A percentile compares a stretch with the other conserved stretches of the same genome.
phyloP scores from a whole-genome alignment of 92 coral and sea anemone genomes.

The Pocillopora meandrina region DNA sequence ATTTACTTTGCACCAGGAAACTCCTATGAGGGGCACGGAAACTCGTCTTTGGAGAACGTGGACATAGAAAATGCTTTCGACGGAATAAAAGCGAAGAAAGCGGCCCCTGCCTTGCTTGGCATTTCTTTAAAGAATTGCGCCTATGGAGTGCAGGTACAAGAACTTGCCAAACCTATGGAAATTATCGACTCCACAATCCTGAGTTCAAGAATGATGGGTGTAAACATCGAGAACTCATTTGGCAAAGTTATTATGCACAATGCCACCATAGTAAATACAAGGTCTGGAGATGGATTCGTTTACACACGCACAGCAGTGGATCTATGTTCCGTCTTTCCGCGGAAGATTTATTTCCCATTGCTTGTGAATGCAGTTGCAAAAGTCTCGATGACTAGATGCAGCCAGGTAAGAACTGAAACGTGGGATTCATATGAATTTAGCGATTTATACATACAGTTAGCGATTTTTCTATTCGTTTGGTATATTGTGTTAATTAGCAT shows the following conservation, averaged over 20 bases:
- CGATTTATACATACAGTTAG: no score
- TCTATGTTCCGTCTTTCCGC: constrained; percentile 11
- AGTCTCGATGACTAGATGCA: constrained; percentile 1
- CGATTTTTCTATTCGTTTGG: no score
- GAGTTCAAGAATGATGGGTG: background rate
- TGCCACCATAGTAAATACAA: constrained; percentile 14
- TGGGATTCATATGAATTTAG: no score
- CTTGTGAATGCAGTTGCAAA: background rate
- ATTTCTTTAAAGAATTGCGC: constrained; percentile 4
- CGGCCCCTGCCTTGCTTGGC: background rate
- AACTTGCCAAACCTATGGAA: background rate
- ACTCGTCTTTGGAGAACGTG: constrained; percentile 21
- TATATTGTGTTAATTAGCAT: no score
- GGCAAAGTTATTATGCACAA: background rate
- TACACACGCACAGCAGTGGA: constrained; percentile 12
- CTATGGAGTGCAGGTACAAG: constrained; percentile 4
- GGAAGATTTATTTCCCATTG: constrained; percentile 6
- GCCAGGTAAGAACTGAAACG: constrained; percentile 13
- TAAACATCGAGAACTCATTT: background rate
- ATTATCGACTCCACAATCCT: background rate
- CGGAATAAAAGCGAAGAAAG: constrained; percentile 12
- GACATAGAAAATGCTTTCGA: constrained; percentile 27
- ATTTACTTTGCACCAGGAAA: constrained; percentile 25
- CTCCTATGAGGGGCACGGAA: background rate
- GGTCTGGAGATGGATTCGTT: constrained; percentile 28